These are phyloP conservation scores for Eustalomyia histrio DNA, from an alignment of 2,888 invertebrate species.

Conservation along the genomic window DNA sequence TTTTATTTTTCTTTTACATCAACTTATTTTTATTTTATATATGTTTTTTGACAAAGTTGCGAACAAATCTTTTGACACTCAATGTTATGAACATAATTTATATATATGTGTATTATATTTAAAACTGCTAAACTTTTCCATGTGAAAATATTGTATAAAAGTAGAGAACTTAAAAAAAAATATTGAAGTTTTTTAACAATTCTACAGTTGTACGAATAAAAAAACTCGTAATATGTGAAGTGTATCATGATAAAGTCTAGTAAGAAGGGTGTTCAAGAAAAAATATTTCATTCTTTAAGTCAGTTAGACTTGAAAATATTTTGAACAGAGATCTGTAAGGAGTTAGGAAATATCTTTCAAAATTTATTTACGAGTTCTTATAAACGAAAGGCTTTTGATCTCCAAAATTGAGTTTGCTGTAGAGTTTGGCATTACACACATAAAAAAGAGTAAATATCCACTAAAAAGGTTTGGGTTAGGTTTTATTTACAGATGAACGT, in stretches of 20 bases:
- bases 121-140: constrained; percentile 45
- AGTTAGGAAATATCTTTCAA: too few species aligned
- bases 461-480: too few species aligned
- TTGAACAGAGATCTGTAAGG: too few species aligned
- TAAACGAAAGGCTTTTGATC: too few species aligned
- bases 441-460: too few species aligned
- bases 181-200: not conserved
- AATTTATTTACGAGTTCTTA: too few species aligned
- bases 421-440: too few species aligned
- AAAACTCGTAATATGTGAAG: not conserved
- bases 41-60: constrained; percentile 51
- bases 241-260: not conserved
- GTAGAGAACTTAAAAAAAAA: not conserved
- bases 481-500: too few species aligned
- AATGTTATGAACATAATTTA: constrained; percentile 56
- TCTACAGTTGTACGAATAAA: not conserved
- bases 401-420: too few species aligned
- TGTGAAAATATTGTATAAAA: constrained; percentile 35
- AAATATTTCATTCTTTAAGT: too few species aligned
- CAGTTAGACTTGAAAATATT: too few species aligned
- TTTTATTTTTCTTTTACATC: constrained; percentile 19
- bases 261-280: not conserved
- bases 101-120: constrained; percentile 20
- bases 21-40: constrained; percentile 12
- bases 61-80: constrained; percentile 62